phyloP scores from a whole-genome alignment of 2,113 vertebrate genomes.

The Amphiprion ocellaris region DNA sequence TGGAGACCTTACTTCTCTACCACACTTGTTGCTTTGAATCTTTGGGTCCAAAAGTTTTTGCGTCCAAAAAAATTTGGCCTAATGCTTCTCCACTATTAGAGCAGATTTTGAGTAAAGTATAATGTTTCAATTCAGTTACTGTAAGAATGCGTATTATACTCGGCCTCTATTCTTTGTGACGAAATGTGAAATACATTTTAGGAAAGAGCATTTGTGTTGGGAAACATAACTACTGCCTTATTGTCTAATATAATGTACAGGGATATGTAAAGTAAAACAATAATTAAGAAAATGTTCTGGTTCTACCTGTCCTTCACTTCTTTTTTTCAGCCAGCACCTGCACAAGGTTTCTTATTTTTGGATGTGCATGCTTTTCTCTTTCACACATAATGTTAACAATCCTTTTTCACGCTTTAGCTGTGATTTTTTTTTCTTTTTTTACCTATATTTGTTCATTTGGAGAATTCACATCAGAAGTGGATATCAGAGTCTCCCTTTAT shows the following conservation, averaged over 20 bases:
- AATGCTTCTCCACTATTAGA: neutral
- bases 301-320: neutral
- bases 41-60: neutral
- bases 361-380: neutral
- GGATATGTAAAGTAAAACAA: neutral
- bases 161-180: neutral
- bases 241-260: neutral
- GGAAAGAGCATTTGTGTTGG: neutral
- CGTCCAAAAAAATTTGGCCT: neutral
- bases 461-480: neutral
- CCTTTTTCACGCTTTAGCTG: neutral
- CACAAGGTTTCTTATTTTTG: neutral
- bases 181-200: slow-evolving; percentile 9
- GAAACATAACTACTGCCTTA: neutral
- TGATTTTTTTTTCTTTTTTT: neutral
- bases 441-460: too few relatives aligned
- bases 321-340: neutral
- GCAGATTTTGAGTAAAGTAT: neutral
- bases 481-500: too few relatives aligned
- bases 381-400: neutral
- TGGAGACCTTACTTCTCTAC: neutral
- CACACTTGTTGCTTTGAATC: neutral
- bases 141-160: neutral
- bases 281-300: neutral
- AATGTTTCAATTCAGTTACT: neutral